Evolutionary conservation across 2,888 invertebrate genomes (phyloP).

Genomic region (Prostheceraeus crozeri): DNA sequence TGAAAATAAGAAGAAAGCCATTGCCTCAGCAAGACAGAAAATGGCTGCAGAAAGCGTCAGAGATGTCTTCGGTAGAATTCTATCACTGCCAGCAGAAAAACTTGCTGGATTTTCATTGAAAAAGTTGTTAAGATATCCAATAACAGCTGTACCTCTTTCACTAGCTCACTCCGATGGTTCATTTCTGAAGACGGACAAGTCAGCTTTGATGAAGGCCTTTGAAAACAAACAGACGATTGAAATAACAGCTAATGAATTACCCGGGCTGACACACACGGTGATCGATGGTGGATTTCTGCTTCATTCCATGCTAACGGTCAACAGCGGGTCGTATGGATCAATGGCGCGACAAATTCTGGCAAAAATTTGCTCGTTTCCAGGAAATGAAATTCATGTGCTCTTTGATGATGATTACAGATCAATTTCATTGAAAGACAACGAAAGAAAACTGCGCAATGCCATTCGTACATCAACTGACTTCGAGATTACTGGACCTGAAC

Average conservation of each 20-base stretch:
- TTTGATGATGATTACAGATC: conserved; percentile 28
- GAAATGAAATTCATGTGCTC: conserved; percentile 35
- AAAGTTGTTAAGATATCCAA: conserved; percentile 22
- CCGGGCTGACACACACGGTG: conserved; percentile 30
- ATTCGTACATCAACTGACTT: too few species aligned
- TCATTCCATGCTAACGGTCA: conserved; percentile 29
- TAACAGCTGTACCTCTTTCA: conserved; percentile 15
- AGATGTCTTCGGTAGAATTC: conserved; percentile 11
- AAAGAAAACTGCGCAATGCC: conserved; percentile 25
- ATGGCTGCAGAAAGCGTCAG: conserved; percentile 25
- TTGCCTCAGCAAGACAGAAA: too few species aligned
- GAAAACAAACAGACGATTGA: conserved; percentile 31
- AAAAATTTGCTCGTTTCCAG: conserved; percentile 22
- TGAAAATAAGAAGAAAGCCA: too few species aligned
- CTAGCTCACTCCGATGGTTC: conserved; percentile 35
- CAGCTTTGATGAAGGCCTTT: conserved; percentile 25
- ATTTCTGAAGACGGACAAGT: conserved; percentile 35
- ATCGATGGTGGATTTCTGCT: conserved; percentile 38
- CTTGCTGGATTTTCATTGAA: conserved; percentile 6
- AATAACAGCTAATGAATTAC: conserved; percentile 16
- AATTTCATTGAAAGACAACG: conserved; percentile 25
- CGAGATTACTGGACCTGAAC: conserved; percentile 34
- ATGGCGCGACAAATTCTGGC: conserved; percentile 25
- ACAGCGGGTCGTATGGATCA: conserved; percentile 31
- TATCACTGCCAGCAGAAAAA: conserved; percentile 13